Evolutionary conservation across 2,113 vertebrate species (phyloP).

Genomic region (Ariopsis seemanni): DNA sequence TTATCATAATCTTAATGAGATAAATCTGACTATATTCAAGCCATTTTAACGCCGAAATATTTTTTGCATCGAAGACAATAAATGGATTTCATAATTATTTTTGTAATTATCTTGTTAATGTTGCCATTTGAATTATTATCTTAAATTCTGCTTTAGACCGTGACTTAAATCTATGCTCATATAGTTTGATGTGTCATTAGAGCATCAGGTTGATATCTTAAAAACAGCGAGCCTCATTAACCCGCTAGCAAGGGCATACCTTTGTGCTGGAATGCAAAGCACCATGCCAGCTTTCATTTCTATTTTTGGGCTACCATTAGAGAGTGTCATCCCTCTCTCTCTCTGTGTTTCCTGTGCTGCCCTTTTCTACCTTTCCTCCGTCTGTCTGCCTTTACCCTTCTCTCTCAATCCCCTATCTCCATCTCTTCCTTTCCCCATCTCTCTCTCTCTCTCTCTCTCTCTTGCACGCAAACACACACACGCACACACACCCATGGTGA

Average conservation of each 20-base stretch:
- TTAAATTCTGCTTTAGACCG: neutral
- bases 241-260: constrained; percentile 42
- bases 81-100: neutral
- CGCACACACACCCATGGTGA: constrained; percentile 60
- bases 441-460: constrained; percentile 2
- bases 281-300: constrained; percentile 32
- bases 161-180: neutral
- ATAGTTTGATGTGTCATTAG: constrained; percentile 27
- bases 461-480: neutral
- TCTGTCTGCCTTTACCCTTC: constrained; percentile 16
- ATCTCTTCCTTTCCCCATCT: constrained; percentile 48
- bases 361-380: constrained; percentile 26
- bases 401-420: constrained; percentile 33
- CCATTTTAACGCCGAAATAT: neutral
- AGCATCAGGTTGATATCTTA: constrained; percentile 16
- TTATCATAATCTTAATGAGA: neutral
- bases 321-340: constrained; percentile 29
- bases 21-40: neutral
- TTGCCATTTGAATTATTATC: neutral
- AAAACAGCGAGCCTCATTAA: constrained; percentile 27
- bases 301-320: constrained; percentile 41
- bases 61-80: neutral
- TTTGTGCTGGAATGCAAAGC: constrained; percentile 35
- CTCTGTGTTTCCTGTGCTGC: constrained; percentile 20
- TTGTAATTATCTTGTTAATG: neutral